Conservation (phyloP, 2,113 vertebrate genomes). For the Apeltes quadracus region DNA sequence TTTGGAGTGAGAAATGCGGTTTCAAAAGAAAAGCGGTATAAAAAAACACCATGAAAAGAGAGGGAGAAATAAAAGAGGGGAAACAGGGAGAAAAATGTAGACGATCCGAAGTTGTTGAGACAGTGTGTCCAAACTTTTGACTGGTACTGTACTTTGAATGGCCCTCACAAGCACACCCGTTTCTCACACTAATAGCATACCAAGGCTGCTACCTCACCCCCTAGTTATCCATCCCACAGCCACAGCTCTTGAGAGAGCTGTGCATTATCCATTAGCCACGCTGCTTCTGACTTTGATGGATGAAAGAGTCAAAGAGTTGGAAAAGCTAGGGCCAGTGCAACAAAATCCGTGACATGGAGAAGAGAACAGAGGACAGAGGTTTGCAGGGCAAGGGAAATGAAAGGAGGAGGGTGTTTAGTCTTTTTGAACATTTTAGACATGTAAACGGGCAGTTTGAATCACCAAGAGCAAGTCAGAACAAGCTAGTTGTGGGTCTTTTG, state of each 20-base stretch:
- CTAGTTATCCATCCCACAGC: constrained; percentile 35
- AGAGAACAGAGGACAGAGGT: constrained; percentile 26
- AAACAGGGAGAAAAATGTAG: no score
- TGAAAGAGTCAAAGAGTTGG: constrained; percentile 58
- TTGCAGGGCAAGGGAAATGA: background rate
- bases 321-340: constrained; percentile 24
- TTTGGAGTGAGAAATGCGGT: no score
- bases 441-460: constrained; percentile 6
- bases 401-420: background rate
- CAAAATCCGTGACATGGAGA: constrained; percentile 28
- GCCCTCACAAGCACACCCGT: background rate
- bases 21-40: no score
- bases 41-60: no score
- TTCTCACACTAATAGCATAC: constrained; percentile 61
- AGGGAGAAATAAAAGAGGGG: no score
- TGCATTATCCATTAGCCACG: constrained; percentile 64
- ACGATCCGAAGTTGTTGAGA: no score
- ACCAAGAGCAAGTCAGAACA: constrained; percentile 29
- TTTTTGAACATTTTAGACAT: constrained; percentile 5
- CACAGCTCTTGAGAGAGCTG: constrained; percentile 47
- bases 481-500: background rate
- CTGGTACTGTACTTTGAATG: no score
- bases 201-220: constrained; percentile 52
- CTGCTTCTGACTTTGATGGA: constrained; percentile 57
- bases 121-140: no score